A percentile compares a stretch with the other conserved stretches of the same genome.
Conservation (phyloP, 1,140 invertebrate genomes). For the Limonius californicus region DNA sequence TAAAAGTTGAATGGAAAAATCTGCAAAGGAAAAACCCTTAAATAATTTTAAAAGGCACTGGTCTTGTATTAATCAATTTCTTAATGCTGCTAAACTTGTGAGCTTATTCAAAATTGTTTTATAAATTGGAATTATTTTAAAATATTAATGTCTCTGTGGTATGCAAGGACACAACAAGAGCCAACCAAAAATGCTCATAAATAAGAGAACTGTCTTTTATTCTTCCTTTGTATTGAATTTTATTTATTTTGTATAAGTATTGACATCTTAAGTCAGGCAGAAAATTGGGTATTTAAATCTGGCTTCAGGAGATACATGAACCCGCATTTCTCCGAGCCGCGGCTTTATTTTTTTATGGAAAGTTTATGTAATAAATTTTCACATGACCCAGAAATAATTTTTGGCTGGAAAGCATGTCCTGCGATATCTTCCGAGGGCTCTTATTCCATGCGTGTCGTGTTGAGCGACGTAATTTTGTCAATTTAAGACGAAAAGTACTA, state of each 20-base stretch:
- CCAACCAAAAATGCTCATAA: too few species aligned
- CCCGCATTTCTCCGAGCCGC: background rate
- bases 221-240: background rate
- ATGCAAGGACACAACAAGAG: too few species aligned
- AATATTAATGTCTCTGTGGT: too few species aligned
- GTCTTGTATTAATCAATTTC: too few species aligned
- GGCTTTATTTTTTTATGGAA: conserved; percentile 5
- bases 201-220: too few species aligned
- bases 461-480: background rate
- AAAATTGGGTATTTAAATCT: background rate
- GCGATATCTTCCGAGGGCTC: too few species aligned
- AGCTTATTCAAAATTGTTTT: too few species aligned
- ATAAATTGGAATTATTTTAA: too few species aligned
- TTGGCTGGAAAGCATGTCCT: background rate
- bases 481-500: background rate
- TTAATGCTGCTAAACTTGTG: too few species aligned
- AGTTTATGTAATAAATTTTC: conserved; percentile 2
- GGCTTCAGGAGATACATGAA: background rate
- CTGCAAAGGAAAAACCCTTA: too few species aligned
- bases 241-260: background rate
- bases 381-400: background rate
- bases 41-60: too few species aligned
- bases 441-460: background rate
- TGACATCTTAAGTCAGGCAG: background rate
- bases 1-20: too few species aligned